Percentiles rank a stretch among this genome's conserved stretches.
Conservation (phyloP, 2,797 vertebrate genomes). For the Sternarchorhynchus goeldii region DNA sequence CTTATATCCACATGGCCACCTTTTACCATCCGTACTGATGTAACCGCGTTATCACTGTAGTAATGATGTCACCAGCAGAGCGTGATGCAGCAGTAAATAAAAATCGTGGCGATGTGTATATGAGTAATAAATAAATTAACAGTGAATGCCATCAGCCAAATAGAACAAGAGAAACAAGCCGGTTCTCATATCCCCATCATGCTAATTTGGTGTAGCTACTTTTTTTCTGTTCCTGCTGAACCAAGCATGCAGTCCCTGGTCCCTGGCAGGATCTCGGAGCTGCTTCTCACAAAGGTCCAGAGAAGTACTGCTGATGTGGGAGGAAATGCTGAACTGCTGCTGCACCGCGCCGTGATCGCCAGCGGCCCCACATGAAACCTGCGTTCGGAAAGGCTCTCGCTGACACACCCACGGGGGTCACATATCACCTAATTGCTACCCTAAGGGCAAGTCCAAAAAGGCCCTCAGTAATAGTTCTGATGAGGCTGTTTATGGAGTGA, state of each 20-base stretch:
- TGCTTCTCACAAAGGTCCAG: background rate
- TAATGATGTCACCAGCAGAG: background rate
- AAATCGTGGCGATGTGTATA: background rate
- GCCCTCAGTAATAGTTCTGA: background rate
- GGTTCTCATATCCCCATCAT: too few species aligned
- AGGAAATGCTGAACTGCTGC: background rate
- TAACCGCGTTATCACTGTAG: background rate
- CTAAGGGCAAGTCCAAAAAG: background rate
- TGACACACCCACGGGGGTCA: background rate
- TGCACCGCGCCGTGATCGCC: background rate
- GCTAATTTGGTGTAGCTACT: too few species aligned
- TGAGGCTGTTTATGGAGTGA: background rate
- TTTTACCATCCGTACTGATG: background rate
- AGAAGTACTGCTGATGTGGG: slow-evolving; percentile 16
- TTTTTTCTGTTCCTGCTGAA: slow-evolving; percentile 2
- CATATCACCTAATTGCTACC: slow-evolving; percentile 23
- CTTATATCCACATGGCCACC: slow-evolving; percentile 39
- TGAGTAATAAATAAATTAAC: background rate
- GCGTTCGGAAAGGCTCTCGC: slow-evolving; percentile 3
- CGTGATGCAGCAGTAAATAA: background rate
- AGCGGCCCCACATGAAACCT: background rate
- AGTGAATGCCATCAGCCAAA: background rate
- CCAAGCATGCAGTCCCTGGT: background rate
- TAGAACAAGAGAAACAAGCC: background rate
- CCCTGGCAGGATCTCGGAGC: background rate